Base-by-base conservation (phyloP, 2,888 invertebrate species). In the Globia sparganii region DNA sequence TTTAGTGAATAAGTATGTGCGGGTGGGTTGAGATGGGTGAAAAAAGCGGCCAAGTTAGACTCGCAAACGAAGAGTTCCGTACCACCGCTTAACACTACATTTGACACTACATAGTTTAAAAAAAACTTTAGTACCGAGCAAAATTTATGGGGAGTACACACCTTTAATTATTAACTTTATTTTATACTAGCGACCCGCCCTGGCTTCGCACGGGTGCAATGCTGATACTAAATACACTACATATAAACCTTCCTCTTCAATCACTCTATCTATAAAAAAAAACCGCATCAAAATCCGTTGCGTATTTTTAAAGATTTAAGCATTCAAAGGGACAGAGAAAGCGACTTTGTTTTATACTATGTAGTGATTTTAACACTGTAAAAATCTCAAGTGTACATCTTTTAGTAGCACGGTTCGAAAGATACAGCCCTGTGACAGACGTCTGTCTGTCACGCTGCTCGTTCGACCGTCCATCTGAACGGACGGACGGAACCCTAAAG, bases 1-100 rank as follows among this genome's bases (percentile, higher is more conserved):
- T 89, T 91, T 86, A 88, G 84, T 81, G 76, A 86, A 84, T 80
- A 72, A 65, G 76, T 78, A 73, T 75, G 72, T 78, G 75, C 65
- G 83, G 80, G 78, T 78, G 71, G 76, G 72, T 9, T 75, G 77
- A 75, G 80, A 78, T 76, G 80, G 72, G 46, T 37, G 56, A 46
- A 53, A 68, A 61, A 61, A 61, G 4, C 34, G 34, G 61, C 11
- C 11, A 25, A 34, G 61, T 61, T 13, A 5, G 2, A 61, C 34
- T 34, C 4, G 61, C 61, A 13, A 25, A 25, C 13, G 61, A 61
- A 61, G 34, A 25, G 61, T 34, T 25, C 34, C 2, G 34, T 34
- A 61, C 25, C 34, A 61, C 13, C 34, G 11, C 11, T 25, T 53
- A 25, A 53, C 9, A 34, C 18, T 15, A 58, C 6, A 58, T 58